Evolutionary conservation across 1,140 invertebrate genomes (phyloP), one percentile per base, ranked within the genome.

Genomic region (Radopholus similis): DNA sequence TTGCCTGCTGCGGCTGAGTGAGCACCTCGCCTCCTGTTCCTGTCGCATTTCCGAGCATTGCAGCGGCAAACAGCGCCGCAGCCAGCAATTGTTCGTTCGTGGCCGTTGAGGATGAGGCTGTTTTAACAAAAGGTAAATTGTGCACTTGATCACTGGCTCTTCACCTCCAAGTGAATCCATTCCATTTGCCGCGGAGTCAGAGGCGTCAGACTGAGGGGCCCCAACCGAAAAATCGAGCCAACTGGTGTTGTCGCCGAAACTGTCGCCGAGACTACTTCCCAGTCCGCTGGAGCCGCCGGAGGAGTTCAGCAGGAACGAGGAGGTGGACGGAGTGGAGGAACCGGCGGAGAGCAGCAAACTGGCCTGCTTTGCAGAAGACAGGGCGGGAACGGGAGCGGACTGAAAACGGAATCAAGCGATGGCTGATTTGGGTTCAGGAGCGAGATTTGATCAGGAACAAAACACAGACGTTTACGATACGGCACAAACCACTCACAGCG

Each of bases 21-120:
- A 18, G 26, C 9, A 60, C 15, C n/a, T n/a, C 5, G 21, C 32
- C n/a, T 9, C 9, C 13, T 60, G 42, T 34, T 49, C 21, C 2
- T 15, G 42, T 34, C 15, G 59, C 18, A 23, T 34, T 62, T 35
- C 59, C 59, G 32, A 62, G 21, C 59, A 62, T 47, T 18, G 59
- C 59, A 11, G 40, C 59, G 32, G 59, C 59, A 21, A 49, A 62
- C 3, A 62, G n/a, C n/a, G 59, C 59, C 3, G 59, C 59, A 0
- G 59, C 59, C 59, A 62, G 30, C 28, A 62, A 32, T 42, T 60
- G 58, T 60, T 62, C 34, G 18, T 49, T 18, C n/a, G 38, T n/a
- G n/a, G n/a, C n/a, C n/a, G n/a, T n/a, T n/a, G n/a, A n/a, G n/a
- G n/a, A n/a, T n/a, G n/a, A n/a, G n/a, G n/a, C n/a, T n/a, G n/a